A percentile compares a stretch with the other conserved stretches of the same genome.
Conservation (phyloP, 2,888 invertebrate genomes). For the Antheraea assamensis region DNA sequence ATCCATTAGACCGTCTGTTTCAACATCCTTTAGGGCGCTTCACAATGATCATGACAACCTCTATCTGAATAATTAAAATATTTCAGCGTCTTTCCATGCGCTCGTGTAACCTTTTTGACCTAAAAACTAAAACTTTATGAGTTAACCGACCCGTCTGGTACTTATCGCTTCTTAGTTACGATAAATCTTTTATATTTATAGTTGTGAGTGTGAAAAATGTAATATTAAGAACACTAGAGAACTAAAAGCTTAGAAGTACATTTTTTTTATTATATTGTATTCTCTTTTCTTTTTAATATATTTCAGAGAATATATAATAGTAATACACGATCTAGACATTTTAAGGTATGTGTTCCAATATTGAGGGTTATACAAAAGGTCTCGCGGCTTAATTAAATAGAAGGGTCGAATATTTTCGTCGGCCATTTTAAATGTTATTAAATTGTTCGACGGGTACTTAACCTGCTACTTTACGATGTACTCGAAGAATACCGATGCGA, state of each 20-base stretch:
- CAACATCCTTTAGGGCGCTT: constrained; percentile 10
- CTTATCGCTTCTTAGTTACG: not conserved
- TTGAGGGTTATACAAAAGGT: constrained; percentile 62
- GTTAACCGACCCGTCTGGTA: not conserved
- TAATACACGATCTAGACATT: not conserved
- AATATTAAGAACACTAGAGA: not conserved
- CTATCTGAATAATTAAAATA: constrained; percentile 22
- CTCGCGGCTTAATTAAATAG: constrained; percentile 71
- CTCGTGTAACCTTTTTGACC: constrained; percentile 18
- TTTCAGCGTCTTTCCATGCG: constrained; percentile 21
- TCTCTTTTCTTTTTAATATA: not conserved
- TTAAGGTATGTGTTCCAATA: constrained; percentile 1
- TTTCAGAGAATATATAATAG: not conserved
- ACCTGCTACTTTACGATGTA: constrained; percentile 66
- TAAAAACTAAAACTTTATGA: constrained; percentile 16
- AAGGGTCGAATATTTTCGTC: constrained; percentile 56
- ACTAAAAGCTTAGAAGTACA: not conserved
- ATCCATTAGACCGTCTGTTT: constrained; percentile 17
- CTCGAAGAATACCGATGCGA: constrained; percentile 59
- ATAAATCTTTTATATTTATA: not conserved
- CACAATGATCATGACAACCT: constrained; percentile 13
- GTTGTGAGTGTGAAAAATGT: not conserved
- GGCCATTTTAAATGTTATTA: constrained; percentile 77
- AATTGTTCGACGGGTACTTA: constrained; percentile 66
- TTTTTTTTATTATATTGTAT: not conserved